Evolutionary conservation across 2,888 invertebrate genomes (phyloP).

Genomic region (Mellilla xanthometata): DNA sequence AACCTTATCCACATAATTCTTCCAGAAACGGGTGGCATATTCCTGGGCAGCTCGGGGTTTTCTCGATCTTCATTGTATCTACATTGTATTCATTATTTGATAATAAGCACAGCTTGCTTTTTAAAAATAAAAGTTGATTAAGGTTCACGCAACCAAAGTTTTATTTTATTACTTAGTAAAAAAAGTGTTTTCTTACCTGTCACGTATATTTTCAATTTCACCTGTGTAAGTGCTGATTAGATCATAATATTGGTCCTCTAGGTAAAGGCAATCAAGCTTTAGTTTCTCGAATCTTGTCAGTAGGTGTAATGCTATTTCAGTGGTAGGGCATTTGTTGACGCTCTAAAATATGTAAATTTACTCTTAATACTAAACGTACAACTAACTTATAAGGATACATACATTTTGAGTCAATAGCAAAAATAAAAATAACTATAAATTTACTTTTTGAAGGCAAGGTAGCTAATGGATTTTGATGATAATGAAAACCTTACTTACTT

Average conservation of each 20-base stretch:
- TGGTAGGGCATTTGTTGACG: slow-evolving; percentile 71
- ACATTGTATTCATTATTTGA: too few relatives aligned
- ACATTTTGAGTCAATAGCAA: too few relatives aligned
- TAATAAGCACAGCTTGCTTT: too few relatives aligned
- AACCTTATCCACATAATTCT: slow-evolving; percentile 93
- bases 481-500: slow-evolving; percentile 45
- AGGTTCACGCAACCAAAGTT: too few relatives aligned
- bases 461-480: too few relatives aligned
- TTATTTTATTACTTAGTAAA: too few relatives aligned
- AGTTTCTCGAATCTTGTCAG: slow-evolving; percentile 87
- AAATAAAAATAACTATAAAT: too few relatives aligned
- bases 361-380: too few relatives aligned
- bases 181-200: too few relatives aligned
- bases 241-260: slow-evolving; percentile 89
- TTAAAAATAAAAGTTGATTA: too few relatives aligned
- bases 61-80: slow-evolving; percentile 90
- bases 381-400: too few relatives aligned
- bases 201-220: slow-evolving; percentile 87
- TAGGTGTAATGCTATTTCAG: slow-evolving; percentile 75
- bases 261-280: slow-evolving; percentile 86
- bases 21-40: slow-evolving; percentile 91
- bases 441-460: too few relatives aligned
- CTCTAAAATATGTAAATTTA: slow-evolving; percentile 51
- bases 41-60: slow-evolving; percentile 87
- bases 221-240: slow-evolving; percentile 85